These are phyloP conservation scores for Platyrinchus mystaceus DNA, from an alignment of 2,797 vertebrate genomes.

Conservation along the genomic window DNA sequence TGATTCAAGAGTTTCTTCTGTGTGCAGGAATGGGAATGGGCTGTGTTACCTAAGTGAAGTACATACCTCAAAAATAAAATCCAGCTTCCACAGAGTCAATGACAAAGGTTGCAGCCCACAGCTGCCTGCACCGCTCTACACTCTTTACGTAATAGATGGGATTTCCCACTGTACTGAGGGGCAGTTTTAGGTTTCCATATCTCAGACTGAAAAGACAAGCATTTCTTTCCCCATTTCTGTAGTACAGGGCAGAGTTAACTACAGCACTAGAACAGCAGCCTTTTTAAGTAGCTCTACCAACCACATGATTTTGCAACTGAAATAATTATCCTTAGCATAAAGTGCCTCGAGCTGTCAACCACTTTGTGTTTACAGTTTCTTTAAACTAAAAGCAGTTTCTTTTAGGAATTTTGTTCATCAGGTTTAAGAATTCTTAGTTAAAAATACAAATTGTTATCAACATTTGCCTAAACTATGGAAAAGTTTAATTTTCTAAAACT, in stretches of 20 bases:
- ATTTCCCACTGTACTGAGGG: neutral
- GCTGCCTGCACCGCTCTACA: accelerated
- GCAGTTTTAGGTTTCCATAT: neutral
- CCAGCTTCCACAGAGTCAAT: neutral
- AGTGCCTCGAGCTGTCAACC: neutral
- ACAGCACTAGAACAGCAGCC: neutral
- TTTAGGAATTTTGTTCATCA: neutral
- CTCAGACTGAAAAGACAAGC: neutral
- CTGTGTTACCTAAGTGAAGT: neutral
- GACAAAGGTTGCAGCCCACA: neutral
- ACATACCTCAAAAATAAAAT: neutral
- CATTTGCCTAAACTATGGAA: neutral
- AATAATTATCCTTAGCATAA: neutral
- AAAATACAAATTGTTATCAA: neutral
- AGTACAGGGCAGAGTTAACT: neutral
- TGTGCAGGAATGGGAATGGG: neutral
- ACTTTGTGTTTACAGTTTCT: neutral
- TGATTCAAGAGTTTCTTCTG: neutral
- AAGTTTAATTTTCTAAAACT: neutral
- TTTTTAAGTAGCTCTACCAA: neutral
- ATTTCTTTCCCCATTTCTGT: neutral
- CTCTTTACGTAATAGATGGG: accelerated
- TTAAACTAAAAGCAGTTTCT: neutral
- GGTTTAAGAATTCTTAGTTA: neutral
- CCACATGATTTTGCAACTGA: neutral